Percentiles rank a stretch among this genome's conserved stretches.
phyloP scores from a whole-genome alignment of 2,888 invertebrate genomes.

The Diaprepes abbreviatus region DNA sequence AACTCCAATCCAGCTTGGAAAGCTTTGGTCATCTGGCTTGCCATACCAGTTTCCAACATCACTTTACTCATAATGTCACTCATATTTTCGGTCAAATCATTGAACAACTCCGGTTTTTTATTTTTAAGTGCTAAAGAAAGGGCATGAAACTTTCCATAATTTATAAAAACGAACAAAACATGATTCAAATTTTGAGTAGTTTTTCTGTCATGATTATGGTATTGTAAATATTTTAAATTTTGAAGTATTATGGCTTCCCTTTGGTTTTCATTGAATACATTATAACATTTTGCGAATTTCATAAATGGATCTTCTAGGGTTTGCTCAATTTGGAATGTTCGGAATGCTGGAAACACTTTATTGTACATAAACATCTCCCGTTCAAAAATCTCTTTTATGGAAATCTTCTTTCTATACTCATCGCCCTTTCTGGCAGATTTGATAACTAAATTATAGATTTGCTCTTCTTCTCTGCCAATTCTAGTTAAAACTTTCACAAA shows the following conservation, averaged over 20 bases:
- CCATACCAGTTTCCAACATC: conserved; percentile 48
- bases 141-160: conserved; percentile 56
- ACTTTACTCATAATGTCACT: conserved; percentile 52
- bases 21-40: conserved; percentile 30
- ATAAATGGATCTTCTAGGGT: conserved; percentile 34
- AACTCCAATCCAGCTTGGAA: conserved; percentile 48
- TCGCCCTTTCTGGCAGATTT: conserved; percentile 42
- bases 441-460: conserved; percentile 46
- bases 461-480: conserved; percentile 33
- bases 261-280: conserved; percentile 49
- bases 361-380: conserved; percentile 53
- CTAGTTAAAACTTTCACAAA: conserved; percentile 50
- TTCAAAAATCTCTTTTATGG: conserved; percentile 48
- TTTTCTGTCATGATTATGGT: conserved; percentile 54
- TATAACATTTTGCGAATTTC: conserved; percentile 54
- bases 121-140: conserved; percentile 53
- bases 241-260: conserved; percentile 56
- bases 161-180: conserved; percentile 37
- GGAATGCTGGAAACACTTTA: conserved; percentile 49
- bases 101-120: conserved; percentile 42
- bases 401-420: conserved; percentile 37
- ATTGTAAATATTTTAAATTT: conserved; percentile 55
- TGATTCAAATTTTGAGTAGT: conserved; percentile 58
- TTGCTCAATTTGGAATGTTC: conserved; percentile 47
- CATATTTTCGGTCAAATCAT: conserved; percentile 53